Conservation (phyloP, 2,797 vertebrate genomes). For the Vipera ursinii region DNA sequence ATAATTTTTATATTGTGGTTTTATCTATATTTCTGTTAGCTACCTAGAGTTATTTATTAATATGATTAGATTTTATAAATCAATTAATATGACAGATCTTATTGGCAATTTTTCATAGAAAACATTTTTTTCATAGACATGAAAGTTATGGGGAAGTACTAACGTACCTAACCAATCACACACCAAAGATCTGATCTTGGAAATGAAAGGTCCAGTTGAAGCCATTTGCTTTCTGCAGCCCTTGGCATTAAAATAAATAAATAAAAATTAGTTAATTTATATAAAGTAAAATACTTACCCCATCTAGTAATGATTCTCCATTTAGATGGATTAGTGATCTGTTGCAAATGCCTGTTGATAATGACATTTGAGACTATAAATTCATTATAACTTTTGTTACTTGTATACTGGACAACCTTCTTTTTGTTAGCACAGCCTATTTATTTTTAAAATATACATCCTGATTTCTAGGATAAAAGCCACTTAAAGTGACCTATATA, state of each 20-base stretch:
- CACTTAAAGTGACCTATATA: not conserved
- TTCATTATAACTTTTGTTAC: not conserved
- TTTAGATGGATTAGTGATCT: not conserved
- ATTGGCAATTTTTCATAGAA: not conserved
- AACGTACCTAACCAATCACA: not conserved
- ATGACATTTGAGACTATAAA: not conserved
- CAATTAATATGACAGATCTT: not conserved
- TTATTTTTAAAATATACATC: not conserved
- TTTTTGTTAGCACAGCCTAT: not conserved
- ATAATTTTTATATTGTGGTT: not conserved
- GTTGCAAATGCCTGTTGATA: not conserved
- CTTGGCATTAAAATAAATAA: not conserved
- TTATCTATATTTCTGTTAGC: not conserved
- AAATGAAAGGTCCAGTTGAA: not conserved
- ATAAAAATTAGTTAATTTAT: not conserved
- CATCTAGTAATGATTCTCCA: not conserved
- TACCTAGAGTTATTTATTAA: not conserved
- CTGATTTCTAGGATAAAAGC: not conserved
- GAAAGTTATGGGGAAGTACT: not conserved
- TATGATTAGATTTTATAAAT: not conserved
- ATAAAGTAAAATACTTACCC: not conserved
- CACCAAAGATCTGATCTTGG: not conserved
- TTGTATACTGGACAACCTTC: not conserved
- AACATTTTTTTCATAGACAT: not conserved
- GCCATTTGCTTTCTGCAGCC: not conserved